Evolutionary conservation across 2,113 vertebrate species (phyloP), one percentile per base, ranked within the genome.

Genomic region (Terrapene triunguis): DNA sequence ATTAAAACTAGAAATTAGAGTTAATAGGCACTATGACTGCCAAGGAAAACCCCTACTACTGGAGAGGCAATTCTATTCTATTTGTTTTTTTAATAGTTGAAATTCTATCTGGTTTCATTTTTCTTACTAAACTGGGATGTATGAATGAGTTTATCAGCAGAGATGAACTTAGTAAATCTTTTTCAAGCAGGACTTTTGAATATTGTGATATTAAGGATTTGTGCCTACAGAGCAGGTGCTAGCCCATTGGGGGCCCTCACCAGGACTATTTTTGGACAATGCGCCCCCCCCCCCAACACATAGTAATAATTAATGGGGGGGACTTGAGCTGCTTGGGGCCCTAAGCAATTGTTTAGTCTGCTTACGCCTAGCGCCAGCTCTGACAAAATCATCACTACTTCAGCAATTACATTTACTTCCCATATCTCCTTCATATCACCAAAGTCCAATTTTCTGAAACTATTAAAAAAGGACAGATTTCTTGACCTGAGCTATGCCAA

Each of bases 321-420:
- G 5, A 10, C 11, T 62, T 65, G 62, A 35, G 62, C 14, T 65
- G 3, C 62, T 65, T 65, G 16, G 62, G 62, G 13, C 62, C 14
- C 14, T 35, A 65, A 65, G 32, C 14, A 65, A 29, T 76, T 76
- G 74, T 11, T 42, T 24, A 78, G 38, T 42, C 44, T 47, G n/a
- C 27, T 47, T 79, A n/a, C n/a, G 62, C 62, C 35, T 69, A n/a
- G 62, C 2, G 1, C 62, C 35, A 1, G 62, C 62, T 62, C 59
- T 69, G 62, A 35, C 32, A 53, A 93, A 94, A 96, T 69, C n/a
- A 84, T 74, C 24, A 84, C 29, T 10, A 13, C 59, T 96, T 80
- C 51, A 83, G 62, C 88, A 92, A 80, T 88, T 97, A 84, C 93
- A 95, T 92, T 79, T 91, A 81, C 19, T 80, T 62, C n/a, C 51